phyloP scores from a whole-genome alignment of 2,797 vertebrate species.

The Thamnophis elegans region DNA sequence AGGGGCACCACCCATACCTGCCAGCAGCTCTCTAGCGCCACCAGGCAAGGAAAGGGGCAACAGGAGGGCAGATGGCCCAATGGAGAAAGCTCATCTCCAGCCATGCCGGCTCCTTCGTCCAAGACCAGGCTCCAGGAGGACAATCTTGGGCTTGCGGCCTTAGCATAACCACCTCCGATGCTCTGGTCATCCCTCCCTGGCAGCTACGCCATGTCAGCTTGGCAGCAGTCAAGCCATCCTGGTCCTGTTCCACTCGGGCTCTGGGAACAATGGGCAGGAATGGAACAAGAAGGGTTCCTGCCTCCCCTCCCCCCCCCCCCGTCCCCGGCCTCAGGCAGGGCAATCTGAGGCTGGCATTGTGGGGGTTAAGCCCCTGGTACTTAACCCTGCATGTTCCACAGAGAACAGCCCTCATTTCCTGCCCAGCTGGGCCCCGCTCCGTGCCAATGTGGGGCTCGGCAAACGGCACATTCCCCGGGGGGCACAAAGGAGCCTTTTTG shows the following conservation, averaged over 20 bases:
- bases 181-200: neutral
- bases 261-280: neutral
- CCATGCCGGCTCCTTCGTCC: neutral
- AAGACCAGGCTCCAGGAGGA: neutral
- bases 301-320: neutral
- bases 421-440: conserved; percentile 78
- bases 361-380: conserved; percentile 57
- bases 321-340: neutral
- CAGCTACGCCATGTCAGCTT: neutral
- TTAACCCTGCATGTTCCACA: conserved; percentile 69
- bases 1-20: no score
- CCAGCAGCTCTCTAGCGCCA: no score
- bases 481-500: conserved; percentile 78
- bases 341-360: conserved; percentile 35
- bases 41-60: neutral
- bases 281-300: neutral
- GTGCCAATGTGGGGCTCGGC: conserved; percentile 70
- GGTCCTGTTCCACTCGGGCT: neutral
- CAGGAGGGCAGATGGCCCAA: no score
- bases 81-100: neutral
- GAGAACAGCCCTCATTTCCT: conserved; percentile 71
- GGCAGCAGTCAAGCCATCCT: neutral
- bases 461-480: conserved; percentile 56
- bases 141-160: neutral
- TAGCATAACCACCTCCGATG: neutral